Conservation (phyloP, 2,797 vertebrate genomes). For the Synaphobranchus kaupii region DNA sequence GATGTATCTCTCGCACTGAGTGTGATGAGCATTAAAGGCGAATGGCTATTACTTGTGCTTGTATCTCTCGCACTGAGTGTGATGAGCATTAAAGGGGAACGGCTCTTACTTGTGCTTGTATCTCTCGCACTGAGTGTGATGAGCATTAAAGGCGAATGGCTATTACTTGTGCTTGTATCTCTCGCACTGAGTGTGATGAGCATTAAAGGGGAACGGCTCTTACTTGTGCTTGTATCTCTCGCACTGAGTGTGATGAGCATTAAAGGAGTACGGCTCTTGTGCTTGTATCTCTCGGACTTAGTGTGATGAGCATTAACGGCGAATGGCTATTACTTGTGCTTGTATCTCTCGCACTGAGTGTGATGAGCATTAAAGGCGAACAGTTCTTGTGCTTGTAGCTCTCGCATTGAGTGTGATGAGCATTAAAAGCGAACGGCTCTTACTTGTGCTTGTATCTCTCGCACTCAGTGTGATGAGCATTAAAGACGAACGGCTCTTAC, state of each 20-base stretch:
- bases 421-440: constrained; percentile 19
- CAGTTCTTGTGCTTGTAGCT: constrained; percentile 82
- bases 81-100: background rate
- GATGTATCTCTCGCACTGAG: too few relatives aligned
- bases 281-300: constrained; percentile 88
- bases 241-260: constrained; percentile 61
- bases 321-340: constrained; percentile 76
- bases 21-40: too few relatives aligned
- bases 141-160: background rate
- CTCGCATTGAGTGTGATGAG: constrained; percentile 78
- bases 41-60: constrained; percentile 79
- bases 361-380: background rate
- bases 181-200: constrained; percentile 76
- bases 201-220: constrained; percentile 19
- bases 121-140: constrained; percentile 82
- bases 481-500: constrained; percentile 57
- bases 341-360: constrained; percentile 89
- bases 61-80: constrained; percentile 87
- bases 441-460: constrained; percentile 90
- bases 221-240: constrained; percentile 90
- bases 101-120: constrained; percentile 83
- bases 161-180: constrained; percentile 86
- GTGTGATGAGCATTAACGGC: too few relatives aligned
- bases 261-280: constrained; percentile 64
- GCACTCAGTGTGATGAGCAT: constrained; percentile 61